A percentile compares a stretch with the other conserved stretches of the same genome.
These are phyloP conservation scores for Xerus inauris DNA, from an alignment of 2,113 vertebrate genomes.

Conservation along the genomic window DNA sequence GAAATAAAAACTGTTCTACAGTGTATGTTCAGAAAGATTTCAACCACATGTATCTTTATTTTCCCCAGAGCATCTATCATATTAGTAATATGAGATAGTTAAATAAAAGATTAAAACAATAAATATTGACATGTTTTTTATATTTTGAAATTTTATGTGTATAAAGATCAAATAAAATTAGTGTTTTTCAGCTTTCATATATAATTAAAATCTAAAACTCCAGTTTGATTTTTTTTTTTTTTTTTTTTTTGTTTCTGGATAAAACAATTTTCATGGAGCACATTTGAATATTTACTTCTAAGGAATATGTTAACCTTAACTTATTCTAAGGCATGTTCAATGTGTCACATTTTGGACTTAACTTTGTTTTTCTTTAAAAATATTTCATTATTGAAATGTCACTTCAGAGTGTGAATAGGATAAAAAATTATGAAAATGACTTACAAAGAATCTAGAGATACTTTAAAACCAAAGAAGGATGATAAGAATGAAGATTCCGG, in stretches of 20 bases:
- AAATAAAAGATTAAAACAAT: slow-evolving; percentile 45
- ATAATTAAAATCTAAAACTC: slow-evolving; percentile 57
- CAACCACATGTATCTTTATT: slow-evolving; percentile 25
- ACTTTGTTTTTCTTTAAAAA: no score
- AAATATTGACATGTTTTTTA: not conserved
- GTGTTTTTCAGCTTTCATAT: slow-evolving; percentile 64
- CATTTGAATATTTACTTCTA: slow-evolving; percentile 55
- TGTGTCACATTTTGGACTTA: not conserved
- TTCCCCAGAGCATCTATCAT: slow-evolving; percentile 20
- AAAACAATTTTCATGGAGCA: slow-evolving; percentile 1
- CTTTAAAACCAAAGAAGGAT: slow-evolving; percentile 69
- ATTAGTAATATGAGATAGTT: slow-evolving; percentile 32
- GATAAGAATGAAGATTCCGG: slow-evolving; percentile 57
- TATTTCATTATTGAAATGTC: slow-evolving; percentile 43
- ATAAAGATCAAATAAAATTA: not conserved
- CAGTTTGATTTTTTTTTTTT: slow-evolving; percentile 14
- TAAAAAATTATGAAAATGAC: slow-evolving; percentile 74
- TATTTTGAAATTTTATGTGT: slow-evolving; percentile 1
- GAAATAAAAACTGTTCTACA: slow-evolving; percentile 60
- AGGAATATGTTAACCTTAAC: slow-evolving; percentile 44
- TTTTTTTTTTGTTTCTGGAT: not conserved
- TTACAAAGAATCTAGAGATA: slow-evolving; percentile 58
- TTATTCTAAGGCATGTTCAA: slow-evolving; percentile 48
- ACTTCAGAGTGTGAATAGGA: not conserved
- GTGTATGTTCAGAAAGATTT: slow-evolving; percentile 41